phyloP scores from a whole-genome alignment of 1,140 invertebrate genomes.

The Bombus pascuorum region DNA sequence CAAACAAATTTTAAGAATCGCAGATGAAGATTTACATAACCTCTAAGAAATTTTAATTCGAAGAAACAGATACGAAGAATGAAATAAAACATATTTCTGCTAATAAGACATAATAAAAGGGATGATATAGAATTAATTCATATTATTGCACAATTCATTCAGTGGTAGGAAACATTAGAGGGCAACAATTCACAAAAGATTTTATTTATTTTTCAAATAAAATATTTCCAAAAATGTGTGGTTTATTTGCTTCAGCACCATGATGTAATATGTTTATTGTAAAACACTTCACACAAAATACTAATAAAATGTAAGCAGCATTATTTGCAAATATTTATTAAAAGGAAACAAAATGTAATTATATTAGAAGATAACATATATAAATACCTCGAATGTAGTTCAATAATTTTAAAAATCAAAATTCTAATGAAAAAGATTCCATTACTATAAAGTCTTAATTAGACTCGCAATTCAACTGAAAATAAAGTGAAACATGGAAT shows the following conservation, averaged over 20 bases:
- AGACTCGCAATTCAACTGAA: background rate
- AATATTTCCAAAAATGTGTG: background rate
- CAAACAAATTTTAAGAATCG: background rate
- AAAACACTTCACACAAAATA: background rate
- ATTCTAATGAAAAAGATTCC: background rate
- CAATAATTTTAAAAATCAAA: background rate
- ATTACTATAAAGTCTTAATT: background rate
- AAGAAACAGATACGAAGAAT: background rate
- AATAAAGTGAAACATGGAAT: background rate
- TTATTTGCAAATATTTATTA: background rate
- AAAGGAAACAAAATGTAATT: background rate
- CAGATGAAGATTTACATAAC: background rate
- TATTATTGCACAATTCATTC: background rate
- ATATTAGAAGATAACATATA: background rate
- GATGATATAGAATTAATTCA: background rate
- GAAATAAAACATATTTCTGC: background rate
- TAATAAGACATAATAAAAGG: background rate
- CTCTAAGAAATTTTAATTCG: background rate
- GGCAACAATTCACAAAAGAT: background rate
- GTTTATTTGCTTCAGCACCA: background rate
- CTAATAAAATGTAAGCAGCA: background rate
- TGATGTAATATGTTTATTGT: background rate
- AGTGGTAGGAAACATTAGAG: background rate
- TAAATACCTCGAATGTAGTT: background rate
- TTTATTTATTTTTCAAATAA: slow-evolving; percentile 8